Evolutionary conservation across 2,113 vertebrate species (phyloP).

Genomic region (Ellobius talpinus): DNA sequence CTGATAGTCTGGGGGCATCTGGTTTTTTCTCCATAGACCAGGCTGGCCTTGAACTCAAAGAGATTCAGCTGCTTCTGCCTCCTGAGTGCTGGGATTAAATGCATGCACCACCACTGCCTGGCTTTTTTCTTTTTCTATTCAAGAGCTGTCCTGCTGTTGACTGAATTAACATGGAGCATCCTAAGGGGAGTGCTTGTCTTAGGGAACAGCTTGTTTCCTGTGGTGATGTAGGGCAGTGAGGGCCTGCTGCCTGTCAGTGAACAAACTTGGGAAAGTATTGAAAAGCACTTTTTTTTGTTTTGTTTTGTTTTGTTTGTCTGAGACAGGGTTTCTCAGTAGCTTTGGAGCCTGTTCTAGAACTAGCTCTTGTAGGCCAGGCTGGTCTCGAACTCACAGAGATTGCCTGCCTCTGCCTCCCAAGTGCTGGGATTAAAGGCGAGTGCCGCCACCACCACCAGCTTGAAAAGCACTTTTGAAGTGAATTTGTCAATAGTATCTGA

Average conservation of each 20-base stretch:
- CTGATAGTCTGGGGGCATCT: not conserved
- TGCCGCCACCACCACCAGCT: too few relatives aligned
- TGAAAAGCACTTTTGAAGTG: constrained; percentile 28
- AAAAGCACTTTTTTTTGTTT: constrained; percentile 22
- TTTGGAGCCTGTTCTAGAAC: too few relatives aligned
- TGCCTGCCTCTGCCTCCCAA: too few relatives aligned
- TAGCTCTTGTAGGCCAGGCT: too few relatives aligned
- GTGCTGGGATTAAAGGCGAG: too few relatives aligned
- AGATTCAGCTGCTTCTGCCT: too few relatives aligned
- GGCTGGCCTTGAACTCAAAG: too few relatives aligned
- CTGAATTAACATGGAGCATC: not conserved
- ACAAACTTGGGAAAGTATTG: not conserved
- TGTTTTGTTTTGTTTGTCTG: too few relatives aligned
- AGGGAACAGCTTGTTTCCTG: not conserved
- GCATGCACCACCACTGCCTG: too few relatives aligned
- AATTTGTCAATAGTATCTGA: constrained; percentile 10
- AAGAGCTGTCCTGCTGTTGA: constrained; percentile 23
- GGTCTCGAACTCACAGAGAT: too few relatives aligned
- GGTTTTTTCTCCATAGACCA: not conserved
- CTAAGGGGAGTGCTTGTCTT: not conserved
- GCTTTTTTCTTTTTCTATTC: not conserved
- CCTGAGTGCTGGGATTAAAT: too few relatives aligned
- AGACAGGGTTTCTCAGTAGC: too few relatives aligned
- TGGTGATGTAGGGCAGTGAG: not conserved
- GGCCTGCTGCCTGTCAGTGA: not conserved